Percentiles rank a stretch among this genome's conserved stretches.
These are phyloP conservation scores for Macrobrachium nipponense DNA, from an alignment of 1,140 invertebrate genomes.

Conservation along the genomic window DNA sequence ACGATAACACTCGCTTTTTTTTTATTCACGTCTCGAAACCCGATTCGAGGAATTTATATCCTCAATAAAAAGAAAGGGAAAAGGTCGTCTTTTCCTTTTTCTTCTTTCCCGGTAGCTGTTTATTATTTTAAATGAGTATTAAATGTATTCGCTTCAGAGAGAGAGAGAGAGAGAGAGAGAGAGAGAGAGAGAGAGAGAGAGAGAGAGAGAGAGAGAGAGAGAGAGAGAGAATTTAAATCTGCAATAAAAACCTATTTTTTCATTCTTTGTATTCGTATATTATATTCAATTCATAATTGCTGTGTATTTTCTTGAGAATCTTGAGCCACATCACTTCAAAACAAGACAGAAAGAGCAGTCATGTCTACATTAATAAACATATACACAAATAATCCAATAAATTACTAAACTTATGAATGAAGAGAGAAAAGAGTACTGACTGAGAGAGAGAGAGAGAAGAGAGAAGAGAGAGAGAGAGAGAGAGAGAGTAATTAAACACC, in stretches of 20 bases:
- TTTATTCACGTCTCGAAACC: not conserved
- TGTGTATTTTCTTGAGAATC: not conserved
- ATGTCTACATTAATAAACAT: too few relatives aligned
- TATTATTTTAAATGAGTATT: not conserved
- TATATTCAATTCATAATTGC: too few relatives aligned
- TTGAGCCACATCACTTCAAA: not conserved
- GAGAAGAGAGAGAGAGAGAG: not conserved
- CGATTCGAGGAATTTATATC: not conserved
- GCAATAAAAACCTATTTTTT: too few relatives aligned
- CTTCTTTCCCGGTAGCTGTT: not conserved
- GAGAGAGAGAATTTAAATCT: not conserved
- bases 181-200: constrained; percentile 28
- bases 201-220: constrained; percentile 17
- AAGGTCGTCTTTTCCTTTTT: not conserved
- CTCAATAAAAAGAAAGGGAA: not conserved
- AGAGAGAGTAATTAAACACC: not conserved
- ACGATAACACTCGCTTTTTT: constrained; percentile 22
- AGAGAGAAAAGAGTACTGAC: too few relatives aligned
- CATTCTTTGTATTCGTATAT: too few relatives aligned
- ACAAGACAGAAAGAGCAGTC: too few relatives aligned
- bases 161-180: constrained; percentile 10
- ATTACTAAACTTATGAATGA: too few relatives aligned
- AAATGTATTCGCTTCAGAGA: not conserved
- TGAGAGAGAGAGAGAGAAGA: not conserved
- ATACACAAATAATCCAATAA: too few relatives aligned